These are phyloP conservation scores for Naja naja DNA, from an alignment of 2,113 vertebrate species.

Conservation along the genomic window DNA sequence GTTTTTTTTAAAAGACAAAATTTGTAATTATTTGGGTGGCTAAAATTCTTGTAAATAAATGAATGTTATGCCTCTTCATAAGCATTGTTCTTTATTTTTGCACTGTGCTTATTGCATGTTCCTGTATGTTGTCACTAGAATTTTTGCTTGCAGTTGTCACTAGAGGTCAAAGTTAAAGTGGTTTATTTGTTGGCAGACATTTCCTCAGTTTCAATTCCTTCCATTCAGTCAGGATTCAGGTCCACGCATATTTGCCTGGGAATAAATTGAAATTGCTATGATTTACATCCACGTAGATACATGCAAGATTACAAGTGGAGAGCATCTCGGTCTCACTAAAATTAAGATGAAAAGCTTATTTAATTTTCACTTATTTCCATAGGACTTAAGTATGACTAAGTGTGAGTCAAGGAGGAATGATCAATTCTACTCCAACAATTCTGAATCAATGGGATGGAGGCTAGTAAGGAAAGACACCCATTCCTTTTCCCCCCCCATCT, in stretches of 20 bases:
- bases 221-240: neutral
- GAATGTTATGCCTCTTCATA: constrained; percentile 42
- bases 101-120: constrained; percentile 48
- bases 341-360: neutral
- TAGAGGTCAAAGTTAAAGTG: constrained; percentile 32
- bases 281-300: neutral
- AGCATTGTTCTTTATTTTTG: constrained; percentile 56
- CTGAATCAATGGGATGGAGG: neutral
- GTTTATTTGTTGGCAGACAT: constrained; percentile 19
- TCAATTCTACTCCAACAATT: neutral
- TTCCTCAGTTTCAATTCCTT: neutral
- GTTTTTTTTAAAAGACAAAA: neutral
- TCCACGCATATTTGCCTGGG: neutral
- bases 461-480: neutral
- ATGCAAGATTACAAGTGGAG: neutral
- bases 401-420: neutral
- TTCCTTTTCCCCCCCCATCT: neutral
- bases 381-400: neutral
- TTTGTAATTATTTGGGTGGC: constrained; percentile 24
- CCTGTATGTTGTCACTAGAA: constrained; percentile 50
- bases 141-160: constrained; percentile 52
- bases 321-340: neutral
- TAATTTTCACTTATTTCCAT: neutral
- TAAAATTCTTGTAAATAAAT: constrained; percentile 60
- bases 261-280: neutral